Percentiles rank a stretch among this genome's conserved stretches.
phyloP scores from a whole-genome alignment of 2,888 invertebrate species.

The Fissipunctia ypsillon region DNA sequence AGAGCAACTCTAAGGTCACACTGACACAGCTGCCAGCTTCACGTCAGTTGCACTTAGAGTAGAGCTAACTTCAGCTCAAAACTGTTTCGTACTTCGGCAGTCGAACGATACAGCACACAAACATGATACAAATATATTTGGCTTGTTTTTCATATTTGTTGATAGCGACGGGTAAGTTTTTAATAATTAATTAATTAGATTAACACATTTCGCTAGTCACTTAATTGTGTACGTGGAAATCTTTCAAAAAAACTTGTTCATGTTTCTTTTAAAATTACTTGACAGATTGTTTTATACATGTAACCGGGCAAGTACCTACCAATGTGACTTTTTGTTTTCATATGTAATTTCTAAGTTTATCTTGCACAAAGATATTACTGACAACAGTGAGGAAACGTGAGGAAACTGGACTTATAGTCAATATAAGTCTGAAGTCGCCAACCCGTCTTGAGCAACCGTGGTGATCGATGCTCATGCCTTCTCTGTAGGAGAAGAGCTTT shows the following conservation, averaged over 20 bases:
- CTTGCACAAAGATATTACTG: background rate
- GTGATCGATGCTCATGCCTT: background rate
- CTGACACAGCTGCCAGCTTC: background rate
- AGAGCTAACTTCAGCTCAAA: background rate
- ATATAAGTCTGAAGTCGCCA: background rate
- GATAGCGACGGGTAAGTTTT: slow-evolving; percentile 13
- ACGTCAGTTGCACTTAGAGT: background rate
- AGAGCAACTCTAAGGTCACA: background rate
- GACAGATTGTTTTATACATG: background rate
- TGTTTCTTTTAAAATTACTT: background rate
- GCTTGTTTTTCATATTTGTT: slow-evolving; percentile 1
- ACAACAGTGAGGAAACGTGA: background rate
- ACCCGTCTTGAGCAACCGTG: background rate
- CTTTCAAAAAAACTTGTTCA: background rate
- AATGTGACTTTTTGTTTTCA: too few species aligned
- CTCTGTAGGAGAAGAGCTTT: background rate
- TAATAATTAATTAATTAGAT: background rate
- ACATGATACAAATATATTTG: slow-evolving; percentile 1
- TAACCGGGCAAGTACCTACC: too few species aligned
- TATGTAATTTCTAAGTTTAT: background rate
- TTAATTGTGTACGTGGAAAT: background rate
- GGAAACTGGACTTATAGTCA: background rate
- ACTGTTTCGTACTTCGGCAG: background rate
- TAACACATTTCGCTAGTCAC: background rate
- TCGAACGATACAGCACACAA: background rate